Evolutionary conservation across 2,113 vertebrate genomes (phyloP).

Genomic region (Eurypyga helias): DNA sequence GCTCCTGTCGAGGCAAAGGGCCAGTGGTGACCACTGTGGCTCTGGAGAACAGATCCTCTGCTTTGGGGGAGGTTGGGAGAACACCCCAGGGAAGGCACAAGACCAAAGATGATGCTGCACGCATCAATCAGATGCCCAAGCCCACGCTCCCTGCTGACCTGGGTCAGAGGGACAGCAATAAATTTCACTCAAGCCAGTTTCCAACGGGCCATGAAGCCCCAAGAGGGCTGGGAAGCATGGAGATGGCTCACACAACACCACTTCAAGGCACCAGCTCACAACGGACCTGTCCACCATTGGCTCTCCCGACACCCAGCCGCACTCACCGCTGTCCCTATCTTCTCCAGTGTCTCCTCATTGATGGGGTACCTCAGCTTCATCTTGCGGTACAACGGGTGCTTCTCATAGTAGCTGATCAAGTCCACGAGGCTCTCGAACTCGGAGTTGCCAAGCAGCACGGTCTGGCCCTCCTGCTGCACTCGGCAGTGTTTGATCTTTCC

Average conservation of each 20-base stretch:
- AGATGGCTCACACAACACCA: not conserved
- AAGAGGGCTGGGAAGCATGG: not conserved
- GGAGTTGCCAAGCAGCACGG: constrained; percentile 90
- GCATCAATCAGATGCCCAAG: not conserved
- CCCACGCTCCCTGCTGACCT: not conserved
- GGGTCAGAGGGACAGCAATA: not conserved
- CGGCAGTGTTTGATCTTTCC: constrained; percentile 99
- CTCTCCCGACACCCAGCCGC: not conserved
- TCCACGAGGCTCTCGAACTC: constrained; percentile 98
- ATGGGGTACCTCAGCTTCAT: constrained; percentile 99
- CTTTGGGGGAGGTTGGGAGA: not conserved
- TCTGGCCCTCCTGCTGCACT: constrained; percentile 96
- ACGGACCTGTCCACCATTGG: rapidly evolving
- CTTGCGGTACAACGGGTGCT: constrained; percentile 95
- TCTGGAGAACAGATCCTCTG: not conserved
- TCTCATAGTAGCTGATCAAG: constrained; percentile 96
- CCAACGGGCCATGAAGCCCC: not conserved
- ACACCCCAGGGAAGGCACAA: not conserved
- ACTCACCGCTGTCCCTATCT: constrained; percentile 96
- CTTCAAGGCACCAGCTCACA: not conserved
- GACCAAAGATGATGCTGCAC: not conserved
- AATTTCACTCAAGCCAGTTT: not conserved
- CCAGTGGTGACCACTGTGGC: not conserved
- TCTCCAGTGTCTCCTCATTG: constrained; percentile 98
- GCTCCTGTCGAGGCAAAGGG: constrained; percentile 81